Conservation (phyloP, 2,888 invertebrate genomes). For the Spodoptera littoralis region DNA sequence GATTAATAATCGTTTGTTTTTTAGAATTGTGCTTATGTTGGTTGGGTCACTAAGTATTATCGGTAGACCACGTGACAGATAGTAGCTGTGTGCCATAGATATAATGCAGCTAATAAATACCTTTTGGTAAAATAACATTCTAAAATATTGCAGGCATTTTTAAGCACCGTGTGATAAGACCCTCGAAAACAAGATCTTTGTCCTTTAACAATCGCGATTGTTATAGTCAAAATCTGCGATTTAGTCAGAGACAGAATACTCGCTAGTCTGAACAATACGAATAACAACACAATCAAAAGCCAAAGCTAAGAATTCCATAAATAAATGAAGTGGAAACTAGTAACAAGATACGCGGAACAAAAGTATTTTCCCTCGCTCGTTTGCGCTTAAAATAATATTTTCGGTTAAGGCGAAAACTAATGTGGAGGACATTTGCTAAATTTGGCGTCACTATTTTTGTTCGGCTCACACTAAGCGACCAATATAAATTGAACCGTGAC, state of each 20-base stretch:
- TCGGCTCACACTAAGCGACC: slow-evolving; percentile 28
- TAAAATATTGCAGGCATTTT: too few relatives aligned
- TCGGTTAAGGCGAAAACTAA: slow-evolving; percentile 47
- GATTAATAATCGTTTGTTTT: slow-evolving; percentile 10
- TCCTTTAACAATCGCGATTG: not conserved
- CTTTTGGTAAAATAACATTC: too few relatives aligned
- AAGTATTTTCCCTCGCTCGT: slow-evolving; percentile 51
- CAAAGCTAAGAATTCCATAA: slow-evolving; percentile 50
- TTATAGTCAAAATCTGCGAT: not conserved
- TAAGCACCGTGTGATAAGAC: too few relatives aligned
- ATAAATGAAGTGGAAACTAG: slow-evolving; percentile 58
- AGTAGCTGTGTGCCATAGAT: not conserved
- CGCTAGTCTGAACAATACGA: slow-evolving; percentile 10
- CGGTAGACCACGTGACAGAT: too few relatives aligned
- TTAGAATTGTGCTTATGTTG: too few relatives aligned
- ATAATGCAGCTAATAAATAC: not conserved
- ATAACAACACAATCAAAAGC: slow-evolving; percentile 23
- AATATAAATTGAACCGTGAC: slow-evolving; percentile 6
- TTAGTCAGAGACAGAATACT: slow-evolving; percentile 2
- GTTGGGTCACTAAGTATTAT: too few relatives aligned
- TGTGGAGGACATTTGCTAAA: slow-evolving; percentile 51
- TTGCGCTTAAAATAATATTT: slow-evolving; percentile 55
- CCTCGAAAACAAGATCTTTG: too few relatives aligned
- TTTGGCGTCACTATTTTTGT: slow-evolving; percentile 57
- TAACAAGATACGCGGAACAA: slow-evolving; percentile 66